Evolutionary conservation across 2,797 vertebrate genomes (phyloP), one percentile per base, ranked within the genome.

Genomic region (Brachyrhaphis roseni): DNA sequence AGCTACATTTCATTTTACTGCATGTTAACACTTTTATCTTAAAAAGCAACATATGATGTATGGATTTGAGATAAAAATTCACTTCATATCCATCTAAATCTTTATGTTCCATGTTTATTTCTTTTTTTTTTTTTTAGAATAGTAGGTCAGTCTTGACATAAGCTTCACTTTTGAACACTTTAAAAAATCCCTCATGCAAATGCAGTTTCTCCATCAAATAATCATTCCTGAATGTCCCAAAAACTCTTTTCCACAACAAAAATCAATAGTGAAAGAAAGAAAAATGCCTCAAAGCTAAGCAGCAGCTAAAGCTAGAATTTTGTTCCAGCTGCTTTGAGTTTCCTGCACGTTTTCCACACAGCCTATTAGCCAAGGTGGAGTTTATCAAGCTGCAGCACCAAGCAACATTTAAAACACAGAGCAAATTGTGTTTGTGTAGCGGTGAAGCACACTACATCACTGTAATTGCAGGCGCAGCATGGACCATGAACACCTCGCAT

Each of bases 1-100:
- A 89, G 80, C 85, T 79, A 84, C 88, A 89, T 79, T 84, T 92
- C 82, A 90, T 86, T 86, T 62, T 77, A 85, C 78, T 72, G 81
- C 89, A 83, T 82, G 84, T 90, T 86, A 78, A 90, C 31, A 68
- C 79, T 85, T 89, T 83, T 71, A 82, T 84, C 74, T 64, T 3
- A n/a, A 83, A 90, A 86, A 78, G 77, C 80, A 74, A 88, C 83
- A 83, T n/a, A 39, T 84, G 79, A 88, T 79, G 76, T 47, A 72
- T 81, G 81, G 77, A 87, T 89, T 79, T 85, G 70, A 49, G 77
- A 74, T 68, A 84, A 88, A 86, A 77, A 41, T 47, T 41, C 39
- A 28, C 3, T 20, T 46, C 45, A 12, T 12, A 43, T 45, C 15
- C 1, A 5, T 75, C 13, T 45, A 31, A 31, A 46, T 55, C 23